phyloP scores from a whole-genome alignment of 1,140 invertebrate species.

The Nasonia vitripennis region DNA sequence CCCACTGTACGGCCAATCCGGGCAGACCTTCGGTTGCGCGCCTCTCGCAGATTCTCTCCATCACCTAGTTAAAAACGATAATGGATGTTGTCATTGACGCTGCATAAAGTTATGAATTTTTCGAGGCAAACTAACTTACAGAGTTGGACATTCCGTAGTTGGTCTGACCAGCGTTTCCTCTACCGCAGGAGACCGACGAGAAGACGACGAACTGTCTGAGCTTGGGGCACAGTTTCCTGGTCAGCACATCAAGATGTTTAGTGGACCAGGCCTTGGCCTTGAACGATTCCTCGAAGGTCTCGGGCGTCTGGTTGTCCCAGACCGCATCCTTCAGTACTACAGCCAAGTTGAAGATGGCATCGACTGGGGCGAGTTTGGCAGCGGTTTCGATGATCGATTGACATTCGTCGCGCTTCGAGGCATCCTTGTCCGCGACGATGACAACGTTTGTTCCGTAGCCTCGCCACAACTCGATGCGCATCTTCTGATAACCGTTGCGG shows the following conservation, averaged over 20 bases:
- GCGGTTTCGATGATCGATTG: constrained; percentile 78
- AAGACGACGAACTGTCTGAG: constrained; percentile 80
- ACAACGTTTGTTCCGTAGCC: constrained; percentile 76
- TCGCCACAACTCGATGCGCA: constrained; percentile 73
- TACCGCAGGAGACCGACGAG: constrained; percentile 85
- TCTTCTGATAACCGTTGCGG: constrained; percentile 82
- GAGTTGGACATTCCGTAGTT: constrained; percentile 84
- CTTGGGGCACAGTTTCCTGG: constrained; percentile 74
- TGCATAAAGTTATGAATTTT: not conserved
- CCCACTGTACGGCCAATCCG: constrained; percentile 79
- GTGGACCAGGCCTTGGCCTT: constrained; percentile 75
- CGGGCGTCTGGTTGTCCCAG: constrained; percentile 75
- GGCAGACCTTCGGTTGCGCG: constrained; percentile 74
- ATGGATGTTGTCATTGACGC: not conserved
- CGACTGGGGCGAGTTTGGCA: constrained; percentile 78
- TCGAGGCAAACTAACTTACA: constrained; percentile 33
- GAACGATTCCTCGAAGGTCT: constrained; percentile 72
- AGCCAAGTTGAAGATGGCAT: constrained; percentile 88
- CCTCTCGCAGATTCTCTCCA: constrained; percentile 78
- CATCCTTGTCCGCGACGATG: constrained; percentile 72
- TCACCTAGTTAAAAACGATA: constrained; percentile 57
- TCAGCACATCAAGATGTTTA: constrained; percentile 73
- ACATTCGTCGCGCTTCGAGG: constrained; percentile 72
- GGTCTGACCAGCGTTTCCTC: constrained; percentile 86
- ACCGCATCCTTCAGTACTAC: constrained; percentile 77